phyloP scores from a whole-genome alignment of 2,797 vertebrate species.

The Thaleichthys pacificus region DNA sequence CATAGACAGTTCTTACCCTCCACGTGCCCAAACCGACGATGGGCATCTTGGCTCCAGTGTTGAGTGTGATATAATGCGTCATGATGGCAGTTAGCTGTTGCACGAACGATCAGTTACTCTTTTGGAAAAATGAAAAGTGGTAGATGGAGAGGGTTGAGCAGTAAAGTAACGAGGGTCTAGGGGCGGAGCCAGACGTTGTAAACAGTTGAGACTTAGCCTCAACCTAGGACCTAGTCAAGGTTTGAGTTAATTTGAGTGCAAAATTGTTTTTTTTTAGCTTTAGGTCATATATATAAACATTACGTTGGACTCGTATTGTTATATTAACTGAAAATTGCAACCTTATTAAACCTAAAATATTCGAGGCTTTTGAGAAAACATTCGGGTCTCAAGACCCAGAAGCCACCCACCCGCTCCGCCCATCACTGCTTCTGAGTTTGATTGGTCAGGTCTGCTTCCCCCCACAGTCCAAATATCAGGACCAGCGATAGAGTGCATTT shows the following conservation, averaged over 20 bases:
- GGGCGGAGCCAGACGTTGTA: not conserved
- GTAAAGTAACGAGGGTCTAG: not conserved
- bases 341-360: no score
- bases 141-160: no score
- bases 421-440: slow-evolving; percentile 13
- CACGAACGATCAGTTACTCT: no score
- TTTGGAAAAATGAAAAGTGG: no score
- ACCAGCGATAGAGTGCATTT: not conserved
- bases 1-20: slow-evolving; percentile 56
- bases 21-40: slow-evolving; percentile 74
- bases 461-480: slow-evolving; percentile 30
- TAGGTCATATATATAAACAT: no score
- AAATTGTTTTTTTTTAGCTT: not conserved
- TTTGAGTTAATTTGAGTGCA: not conserved
- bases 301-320: not conserved
- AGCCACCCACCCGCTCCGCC: no score
- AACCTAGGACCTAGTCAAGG: not conserved
- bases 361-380: no score
- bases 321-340: not conserved
- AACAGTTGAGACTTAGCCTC: no score
- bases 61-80: slow-evolving; percentile 55
- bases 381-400: no score
- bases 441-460: slow-evolving; percentile 33
- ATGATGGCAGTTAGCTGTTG: not conserved
- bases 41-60: slow-evolving; percentile 67